These are phyloP conservation scores for Sphecodes monilicornis DNA, from an alignment of 2,888 invertebrate species.

Conservation along the genomic window DNA sequence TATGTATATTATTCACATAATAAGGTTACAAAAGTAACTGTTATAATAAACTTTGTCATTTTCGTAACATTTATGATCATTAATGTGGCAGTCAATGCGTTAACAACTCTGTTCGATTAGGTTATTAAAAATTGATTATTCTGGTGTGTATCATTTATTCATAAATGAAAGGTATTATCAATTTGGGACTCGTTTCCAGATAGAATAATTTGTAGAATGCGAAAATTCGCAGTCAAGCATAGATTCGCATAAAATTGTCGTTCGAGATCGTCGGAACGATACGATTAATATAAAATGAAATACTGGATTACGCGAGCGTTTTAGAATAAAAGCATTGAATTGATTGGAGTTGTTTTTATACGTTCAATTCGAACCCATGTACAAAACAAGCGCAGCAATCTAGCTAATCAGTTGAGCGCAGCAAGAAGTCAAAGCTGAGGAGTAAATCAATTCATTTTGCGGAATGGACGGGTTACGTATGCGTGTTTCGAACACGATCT, in stretches of 20 bases:
- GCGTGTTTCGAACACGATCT: not conserved
- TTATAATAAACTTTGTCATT: too few species aligned
- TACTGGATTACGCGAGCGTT: not conserved
- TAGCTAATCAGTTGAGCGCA: not conserved
- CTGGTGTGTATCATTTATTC: too few species aligned
- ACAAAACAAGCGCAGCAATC: not conserved
- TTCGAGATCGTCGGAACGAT: not conserved
- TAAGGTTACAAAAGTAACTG: too few species aligned
- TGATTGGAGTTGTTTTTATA: not conserved
- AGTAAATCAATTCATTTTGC: conserved; percentile 44
- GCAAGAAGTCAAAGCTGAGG: conserved; percentile 30
- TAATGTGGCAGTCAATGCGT: too few species aligned
- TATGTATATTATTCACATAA: too few species aligned
- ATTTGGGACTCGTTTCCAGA: too few species aligned
- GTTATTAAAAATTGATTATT: too few species aligned
- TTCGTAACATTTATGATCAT: too few species aligned
- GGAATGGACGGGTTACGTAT: conserved; percentile 1
- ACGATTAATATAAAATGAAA: not conserved
- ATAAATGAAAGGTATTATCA: too few species aligned
- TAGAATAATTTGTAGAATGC: too few species aligned
- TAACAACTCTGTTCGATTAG: too few species aligned
- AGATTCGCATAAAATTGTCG: not conserved
- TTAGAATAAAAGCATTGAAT: not conserved
- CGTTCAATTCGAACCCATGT: not conserved
- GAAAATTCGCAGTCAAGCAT: too few species aligned